Conservation (phyloP, 1,140 invertebrate genomes). For the Brachystomella parvula region DNA sequence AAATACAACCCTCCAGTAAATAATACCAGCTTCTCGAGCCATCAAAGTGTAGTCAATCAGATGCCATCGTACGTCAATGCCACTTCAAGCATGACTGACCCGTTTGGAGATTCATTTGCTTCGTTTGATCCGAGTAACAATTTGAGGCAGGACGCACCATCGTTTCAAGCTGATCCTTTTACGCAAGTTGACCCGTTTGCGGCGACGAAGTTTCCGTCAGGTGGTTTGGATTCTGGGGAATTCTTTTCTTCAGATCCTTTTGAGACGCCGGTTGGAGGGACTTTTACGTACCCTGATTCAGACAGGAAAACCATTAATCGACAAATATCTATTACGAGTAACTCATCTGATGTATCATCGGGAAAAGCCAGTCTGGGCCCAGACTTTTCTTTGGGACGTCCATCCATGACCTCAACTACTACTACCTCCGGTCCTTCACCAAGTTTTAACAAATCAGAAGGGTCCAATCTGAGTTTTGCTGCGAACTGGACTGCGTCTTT, state of each 20-base stretch:
- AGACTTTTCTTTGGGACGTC: background rate
- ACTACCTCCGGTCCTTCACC: background rate
- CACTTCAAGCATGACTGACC: constrained; percentile 46
- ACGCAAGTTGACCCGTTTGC: constrained; percentile 37
- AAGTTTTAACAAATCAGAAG: background rate
- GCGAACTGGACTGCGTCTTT: constrained; percentile 34
- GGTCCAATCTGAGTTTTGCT: background rate
- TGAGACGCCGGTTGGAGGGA: constrained; percentile 28
- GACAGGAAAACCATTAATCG: background rate
- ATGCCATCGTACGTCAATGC: background rate
- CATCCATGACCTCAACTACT: background rate
- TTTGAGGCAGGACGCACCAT: background rate
- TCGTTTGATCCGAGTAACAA: constrained; percentile 36
- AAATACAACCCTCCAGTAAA: background rate
- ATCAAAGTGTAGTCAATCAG: background rate
- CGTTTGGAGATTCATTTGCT: constrained; percentile 73
- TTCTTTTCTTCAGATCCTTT: constrained; percentile 36
- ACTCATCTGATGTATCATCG: background rate
- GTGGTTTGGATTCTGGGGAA: constrained; percentile 6
- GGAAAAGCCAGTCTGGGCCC: background rate
- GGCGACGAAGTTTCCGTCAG: constrained; percentile 22
- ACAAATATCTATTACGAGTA: constrained; percentile 3
- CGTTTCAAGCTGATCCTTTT: constrained; percentile 29
- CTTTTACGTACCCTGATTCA: constrained; percentile 11
- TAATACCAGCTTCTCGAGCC: background rate